phyloP scores from a whole-genome alignment of 1,140 invertebrate genomes.

The Colletes latitarsis region DNA sequence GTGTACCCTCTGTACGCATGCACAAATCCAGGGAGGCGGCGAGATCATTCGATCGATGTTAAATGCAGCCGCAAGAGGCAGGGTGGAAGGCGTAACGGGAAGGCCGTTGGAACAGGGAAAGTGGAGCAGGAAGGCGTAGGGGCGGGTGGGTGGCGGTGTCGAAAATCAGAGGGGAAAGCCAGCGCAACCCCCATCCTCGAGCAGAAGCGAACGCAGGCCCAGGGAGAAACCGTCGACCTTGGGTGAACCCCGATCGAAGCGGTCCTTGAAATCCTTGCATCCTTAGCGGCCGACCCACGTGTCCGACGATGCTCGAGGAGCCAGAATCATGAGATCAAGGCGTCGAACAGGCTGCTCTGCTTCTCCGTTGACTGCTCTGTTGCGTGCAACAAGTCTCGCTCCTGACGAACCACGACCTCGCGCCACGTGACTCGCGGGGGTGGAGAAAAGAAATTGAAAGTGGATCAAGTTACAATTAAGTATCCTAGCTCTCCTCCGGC shows the following conservation, averaged over 20 bases:
- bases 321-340: neutral
- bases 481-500: no score
- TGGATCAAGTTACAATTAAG: no score
- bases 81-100: neutral
- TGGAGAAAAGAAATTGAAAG: conserved; percentile 10
- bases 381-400: conserved; percentile 47
- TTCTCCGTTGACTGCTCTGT: neutral
- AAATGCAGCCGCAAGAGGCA: neutral
- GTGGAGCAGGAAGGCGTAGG: neutral
- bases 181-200: no score
- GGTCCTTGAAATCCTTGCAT: conserved; percentile 42
- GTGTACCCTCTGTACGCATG: neutral
- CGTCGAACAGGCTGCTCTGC: neutral
- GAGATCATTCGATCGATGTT: conserved; percentile 33
- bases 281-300: conserved; percentile 5
- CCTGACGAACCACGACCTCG: neutral
- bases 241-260: conserved; percentile 29
- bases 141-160: neutral
- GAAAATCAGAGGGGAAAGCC: conserved; percentile 21
- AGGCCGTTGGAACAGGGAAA: conserved; percentile 12
- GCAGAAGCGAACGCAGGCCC: neutral
- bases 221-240: conserved; percentile 30
- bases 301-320: neutral
- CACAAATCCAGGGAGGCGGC: neutral
- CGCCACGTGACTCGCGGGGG: neutral